Evolutionary conservation across 2,888 invertebrate species (phyloP).

Genomic region (Nasonovia ribisnigri): DNA sequence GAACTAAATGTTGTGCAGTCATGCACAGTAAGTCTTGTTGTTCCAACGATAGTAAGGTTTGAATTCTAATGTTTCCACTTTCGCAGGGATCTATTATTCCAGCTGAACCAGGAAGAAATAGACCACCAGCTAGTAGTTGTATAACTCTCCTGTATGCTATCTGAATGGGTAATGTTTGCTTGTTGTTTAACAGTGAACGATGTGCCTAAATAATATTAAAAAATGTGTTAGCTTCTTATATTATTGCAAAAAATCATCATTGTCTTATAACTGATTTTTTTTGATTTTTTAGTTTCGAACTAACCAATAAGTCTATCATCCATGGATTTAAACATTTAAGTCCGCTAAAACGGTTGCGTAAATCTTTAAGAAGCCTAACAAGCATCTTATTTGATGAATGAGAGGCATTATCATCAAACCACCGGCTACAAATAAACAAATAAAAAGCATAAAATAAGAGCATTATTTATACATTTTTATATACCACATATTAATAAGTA

Average conservation of each 20-base stretch:
- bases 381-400: conserved; percentile 96
- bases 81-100: conserved; percentile 89
- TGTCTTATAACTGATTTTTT: neutral
- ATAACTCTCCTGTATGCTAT: conserved; percentile 91
- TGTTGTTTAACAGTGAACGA: conserved; percentile 94
- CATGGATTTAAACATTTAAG: conserved; percentile 93
- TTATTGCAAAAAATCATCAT: neutral
- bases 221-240: neutral
- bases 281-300: conserved; percentile 65
- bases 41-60: conserved; percentile 89
- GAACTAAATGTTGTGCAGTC: conserved; percentile 91
- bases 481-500: neutral
- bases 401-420: conserved; percentile 98
- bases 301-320: conserved; percentile 91
- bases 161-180: conserved; percentile 93
- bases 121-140: conserved; percentile 91
- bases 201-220: conserved; percentile 76
- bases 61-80: conserved; percentile 87
- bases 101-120: conserved; percentile 94
- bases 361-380: conserved; percentile 92
- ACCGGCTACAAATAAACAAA: conserved; percentile 75
- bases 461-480: neutral
- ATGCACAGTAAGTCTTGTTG: conserved; percentile 94
- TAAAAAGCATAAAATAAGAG: neutral
- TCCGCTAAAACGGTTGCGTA: conserved; percentile 89